Percentiles rank a stretch among this genome's conserved stretches.
phyloP scores from a whole-genome alignment of 2,113 vertebrate genomes.

The Hipposideros armiger region DNA sequence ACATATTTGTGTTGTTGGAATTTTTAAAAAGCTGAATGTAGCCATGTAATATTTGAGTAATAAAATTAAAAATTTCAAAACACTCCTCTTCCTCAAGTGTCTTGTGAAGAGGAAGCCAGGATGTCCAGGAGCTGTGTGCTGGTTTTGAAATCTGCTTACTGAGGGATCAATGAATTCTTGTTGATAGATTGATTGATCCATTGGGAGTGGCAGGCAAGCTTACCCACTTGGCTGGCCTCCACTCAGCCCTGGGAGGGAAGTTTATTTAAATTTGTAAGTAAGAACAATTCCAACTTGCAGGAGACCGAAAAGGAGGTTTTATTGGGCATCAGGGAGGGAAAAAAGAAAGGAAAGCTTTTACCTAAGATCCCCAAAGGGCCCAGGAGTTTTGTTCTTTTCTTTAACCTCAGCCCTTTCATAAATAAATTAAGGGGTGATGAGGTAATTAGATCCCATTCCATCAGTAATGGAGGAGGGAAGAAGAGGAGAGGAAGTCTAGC shows the following conservation, averaged over 20 bases:
- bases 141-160: conserved; percentile 61
- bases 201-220: neutral
- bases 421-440: conserved; percentile 80
- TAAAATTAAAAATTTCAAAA: conserved; percentile 66
- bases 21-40: neutral
- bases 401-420: conserved; percentile 78
- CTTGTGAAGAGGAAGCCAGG: conserved; percentile 2
- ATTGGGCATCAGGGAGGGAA: neutral
- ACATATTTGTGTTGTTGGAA: neutral
- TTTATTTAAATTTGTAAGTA: conserved; percentile 73
- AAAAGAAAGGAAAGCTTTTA: conserved; percentile 57
- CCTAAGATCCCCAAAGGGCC: conserved; percentile 46
- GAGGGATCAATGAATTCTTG: conserved; percentile 64
- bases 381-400: conserved; percentile 38
- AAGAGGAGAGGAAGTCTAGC: conserved; percentile 56
- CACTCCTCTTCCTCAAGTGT: neutral
- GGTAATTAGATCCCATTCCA: conserved; percentile 64
- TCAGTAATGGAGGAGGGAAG: conserved; percentile 61
- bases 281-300: conserved; percentile 66
- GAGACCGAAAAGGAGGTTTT: conserved; percentile 52
- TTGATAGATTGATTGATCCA: conserved; percentile 68
- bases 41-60: neutral
- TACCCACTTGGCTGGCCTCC: conserved; percentile 43
- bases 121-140: neutral
- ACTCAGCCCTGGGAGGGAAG: conserved; percentile 5